Percentiles rank a stretch among this genome's conserved stretches.
These are phyloP conservation scores for Anarrhichthys ocellatus DNA, from an alignment of 2,113 vertebrate genomes.

Conservation along the genomic window DNA sequence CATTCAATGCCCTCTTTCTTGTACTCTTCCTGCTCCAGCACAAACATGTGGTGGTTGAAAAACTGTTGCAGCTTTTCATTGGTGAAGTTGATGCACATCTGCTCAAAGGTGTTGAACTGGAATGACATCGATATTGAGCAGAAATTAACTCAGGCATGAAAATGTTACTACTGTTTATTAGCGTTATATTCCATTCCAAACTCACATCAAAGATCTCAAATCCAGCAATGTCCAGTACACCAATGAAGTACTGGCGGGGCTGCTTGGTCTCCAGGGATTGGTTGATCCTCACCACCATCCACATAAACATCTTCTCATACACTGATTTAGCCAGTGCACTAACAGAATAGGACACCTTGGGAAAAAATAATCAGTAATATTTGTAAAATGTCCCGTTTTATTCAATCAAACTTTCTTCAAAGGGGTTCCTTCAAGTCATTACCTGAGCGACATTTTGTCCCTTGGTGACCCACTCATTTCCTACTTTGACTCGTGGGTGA, in stretches of 20 bases:
- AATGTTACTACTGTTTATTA: slow-evolving; percentile 38
- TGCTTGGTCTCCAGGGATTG: slow-evolving; percentile 80
- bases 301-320: slow-evolving; percentile 83
- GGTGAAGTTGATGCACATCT: slow-evolving; percentile 86
- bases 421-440: not conserved
- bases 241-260: slow-evolving; percentile 81
- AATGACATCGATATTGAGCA: not conserved
- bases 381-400: not conserved
- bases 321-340: slow-evolving; percentile 82
- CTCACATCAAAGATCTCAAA: slow-evolving; percentile 85
- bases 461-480: slow-evolving; percentile 81
- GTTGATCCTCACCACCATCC: slow-evolving; percentile 83
- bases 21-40: slow-evolving; percentile 84
- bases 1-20: slow-evolving; percentile 82
- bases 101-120: slow-evolving; percentile 79
- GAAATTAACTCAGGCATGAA: not conserved
- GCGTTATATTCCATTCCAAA: slow-evolving; percentile 43
- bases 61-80: slow-evolving; percentile 86
- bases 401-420: not conserved
- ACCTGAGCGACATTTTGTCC: slow-evolving; percentile 93
- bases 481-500: no score
- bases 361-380: not conserved
- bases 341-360: slow-evolving; percentile 72
- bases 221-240: slow-evolving; percentile 81
- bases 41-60: slow-evolving; percentile 85